phyloP scores from a whole-genome alignment of 2,113 vertebrate species.

The Antechinus stuartii region DNA sequence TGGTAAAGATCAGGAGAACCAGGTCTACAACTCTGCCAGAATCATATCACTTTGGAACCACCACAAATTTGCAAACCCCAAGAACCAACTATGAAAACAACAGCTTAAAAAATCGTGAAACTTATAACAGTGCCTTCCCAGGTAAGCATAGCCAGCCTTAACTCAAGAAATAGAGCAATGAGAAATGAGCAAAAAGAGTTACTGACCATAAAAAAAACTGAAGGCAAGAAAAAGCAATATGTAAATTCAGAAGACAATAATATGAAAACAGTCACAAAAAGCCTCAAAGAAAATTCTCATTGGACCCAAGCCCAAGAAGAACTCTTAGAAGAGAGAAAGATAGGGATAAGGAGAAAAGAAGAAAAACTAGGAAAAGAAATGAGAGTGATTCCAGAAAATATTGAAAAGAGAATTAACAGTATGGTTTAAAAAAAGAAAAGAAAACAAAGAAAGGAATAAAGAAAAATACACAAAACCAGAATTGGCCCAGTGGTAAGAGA shows the following conservation, averaged over 20 bases:
- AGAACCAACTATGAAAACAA: neutral
- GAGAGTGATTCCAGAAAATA: neutral
- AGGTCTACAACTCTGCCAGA: neutral
- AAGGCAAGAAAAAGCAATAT: neutral
- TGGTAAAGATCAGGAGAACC: no score
- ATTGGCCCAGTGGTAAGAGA: no score
- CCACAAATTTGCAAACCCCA: no score
- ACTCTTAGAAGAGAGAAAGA: neutral
- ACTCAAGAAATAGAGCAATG: neutral
- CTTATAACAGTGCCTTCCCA: neutral
- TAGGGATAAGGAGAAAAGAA: neutral
- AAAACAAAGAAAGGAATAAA: no score
- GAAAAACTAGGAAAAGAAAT: neutral
- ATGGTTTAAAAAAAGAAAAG: no score
- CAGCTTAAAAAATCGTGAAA: neutral
- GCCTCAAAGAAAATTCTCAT: neutral
- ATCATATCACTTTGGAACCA: neutral
- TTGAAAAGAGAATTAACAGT: neutral
- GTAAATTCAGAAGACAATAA: neutral
- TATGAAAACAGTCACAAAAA: neutral
- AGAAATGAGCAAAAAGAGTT: neutral
- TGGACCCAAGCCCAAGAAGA: neutral
- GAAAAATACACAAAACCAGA: no score
- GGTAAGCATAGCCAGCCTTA: neutral
- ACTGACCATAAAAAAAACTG: no score